Percentiles rank a stretch among this genome's conserved stretches.
Evolutionary conservation across 2,113 vertebrate species (phyloP).

Genomic region (Oncorhynchus tshawytscha): DNA sequence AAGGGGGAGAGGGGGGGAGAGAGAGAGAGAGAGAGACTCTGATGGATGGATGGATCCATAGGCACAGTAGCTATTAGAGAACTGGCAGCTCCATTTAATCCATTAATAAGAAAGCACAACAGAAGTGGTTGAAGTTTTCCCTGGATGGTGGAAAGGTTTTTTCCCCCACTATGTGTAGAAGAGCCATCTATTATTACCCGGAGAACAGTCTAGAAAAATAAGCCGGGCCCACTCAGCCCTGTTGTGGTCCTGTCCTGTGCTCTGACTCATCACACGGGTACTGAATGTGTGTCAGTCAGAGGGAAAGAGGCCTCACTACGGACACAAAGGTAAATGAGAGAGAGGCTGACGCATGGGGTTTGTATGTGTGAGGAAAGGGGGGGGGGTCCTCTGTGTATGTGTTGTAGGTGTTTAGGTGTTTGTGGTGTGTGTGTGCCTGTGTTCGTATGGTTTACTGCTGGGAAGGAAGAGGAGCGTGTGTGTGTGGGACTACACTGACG

Average conservation of each 20-base stretch:
- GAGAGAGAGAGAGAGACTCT: too few relatives aligned
- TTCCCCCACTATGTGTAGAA: constrained; percentile 43
- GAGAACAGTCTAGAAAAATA: constrained; percentile 61
- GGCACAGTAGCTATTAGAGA: constrained; percentile 57
- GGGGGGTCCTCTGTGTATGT: background rate
- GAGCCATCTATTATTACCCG: constrained; percentile 51
- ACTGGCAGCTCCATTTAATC: constrained; percentile 41
- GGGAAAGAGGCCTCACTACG: constrained; percentile 6
- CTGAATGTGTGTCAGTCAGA: constrained; percentile 8
- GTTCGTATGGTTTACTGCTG: background rate
- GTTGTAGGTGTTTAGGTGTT: background rate
- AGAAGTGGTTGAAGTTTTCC: constrained; percentile 52
- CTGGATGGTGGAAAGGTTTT: constrained; percentile 43
- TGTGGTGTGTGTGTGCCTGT: constrained; percentile 14
- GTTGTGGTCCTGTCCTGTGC: constrained; percentile 56
- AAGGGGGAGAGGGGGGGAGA: too few relatives aligned
- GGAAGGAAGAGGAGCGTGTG: background rate
- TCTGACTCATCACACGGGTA: constrained; percentile 41
- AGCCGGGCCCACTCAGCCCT: constrained; percentile 43
- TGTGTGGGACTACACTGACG: constrained; percentile 11
- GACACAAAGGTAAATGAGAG: constrained; percentile 27
- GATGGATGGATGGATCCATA: constrained; percentile 37
- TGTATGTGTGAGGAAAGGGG: background rate
- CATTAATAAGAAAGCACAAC: constrained; percentile 70
- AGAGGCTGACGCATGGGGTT: background rate